A percentile compares a stretch with the other conserved stretches of the same genome.
phyloP scores from a whole-genome alignment of 2,797 vertebrate species.

The Pseudochirops corinnae region DNA sequence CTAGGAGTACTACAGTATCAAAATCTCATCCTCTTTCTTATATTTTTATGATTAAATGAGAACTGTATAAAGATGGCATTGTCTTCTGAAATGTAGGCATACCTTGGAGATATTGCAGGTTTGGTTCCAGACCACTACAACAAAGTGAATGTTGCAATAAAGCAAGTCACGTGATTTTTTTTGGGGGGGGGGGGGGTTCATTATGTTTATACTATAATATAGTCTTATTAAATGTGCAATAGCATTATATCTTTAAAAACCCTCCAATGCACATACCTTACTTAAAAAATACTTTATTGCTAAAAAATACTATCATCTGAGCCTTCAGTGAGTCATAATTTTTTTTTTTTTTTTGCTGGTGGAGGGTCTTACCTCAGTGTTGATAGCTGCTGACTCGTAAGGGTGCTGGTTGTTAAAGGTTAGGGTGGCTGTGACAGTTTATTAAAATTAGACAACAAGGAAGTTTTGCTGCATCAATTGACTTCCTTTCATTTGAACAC shows the following conservation, averaged over 20 bases:
- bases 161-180: not conserved
- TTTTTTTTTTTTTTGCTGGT: not conserved
- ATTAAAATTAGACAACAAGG: not conserved
- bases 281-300: not conserved
- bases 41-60: constrained; percentile 28
- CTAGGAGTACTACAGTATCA: not conserved
- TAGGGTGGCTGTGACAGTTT: not conserved
- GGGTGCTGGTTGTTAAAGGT: not conserved
- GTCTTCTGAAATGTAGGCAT: not conserved
- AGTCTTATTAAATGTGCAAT: constrained; percentile 45
- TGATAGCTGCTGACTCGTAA: not conserved
- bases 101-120: not conserved
- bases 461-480: not conserved
- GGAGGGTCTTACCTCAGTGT: not conserved
- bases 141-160: not conserved
- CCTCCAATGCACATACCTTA: not conserved
- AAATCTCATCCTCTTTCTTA: constrained; percentile 27
- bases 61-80: constrained; percentile 19
- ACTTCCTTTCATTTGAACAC: not conserved
- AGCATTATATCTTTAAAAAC: not conserved
- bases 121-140: not conserved
- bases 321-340: not conserved
- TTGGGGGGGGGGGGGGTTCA: not conserved
- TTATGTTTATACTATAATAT: constrained; percentile 60
- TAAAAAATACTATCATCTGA: not conserved